Conservation (phyloP, 23 tunicate species). For the Corella eumyota region DNA sequence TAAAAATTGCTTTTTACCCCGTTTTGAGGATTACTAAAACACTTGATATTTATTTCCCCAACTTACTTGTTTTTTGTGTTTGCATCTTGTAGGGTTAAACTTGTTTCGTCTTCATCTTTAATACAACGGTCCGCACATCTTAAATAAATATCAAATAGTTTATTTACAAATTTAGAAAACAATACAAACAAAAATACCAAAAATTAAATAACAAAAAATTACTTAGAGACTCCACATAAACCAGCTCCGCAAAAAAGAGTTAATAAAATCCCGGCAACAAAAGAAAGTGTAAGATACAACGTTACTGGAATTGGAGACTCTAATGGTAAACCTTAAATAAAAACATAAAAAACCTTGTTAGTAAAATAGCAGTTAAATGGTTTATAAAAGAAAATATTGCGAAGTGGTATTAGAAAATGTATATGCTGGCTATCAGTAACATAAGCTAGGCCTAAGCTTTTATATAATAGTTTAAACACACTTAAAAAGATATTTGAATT, state of each 20-base stretch:
- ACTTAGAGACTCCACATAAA: constrained; percentile 27
- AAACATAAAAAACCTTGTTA: background rate
- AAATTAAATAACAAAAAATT: too few relatives aligned
- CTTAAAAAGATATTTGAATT: too few relatives aligned
- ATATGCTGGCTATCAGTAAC: background rate
- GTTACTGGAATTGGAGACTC: constrained; percentile 54
- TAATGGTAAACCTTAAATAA: constrained; percentile 28
- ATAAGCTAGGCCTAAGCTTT: background rate
- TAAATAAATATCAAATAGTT: too few relatives aligned
- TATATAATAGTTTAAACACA: background rate
- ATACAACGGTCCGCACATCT: too few relatives aligned
- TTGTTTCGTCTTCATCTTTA: too few relatives aligned
- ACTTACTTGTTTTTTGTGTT: too few relatives aligned
- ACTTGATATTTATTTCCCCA: too few relatives aligned
- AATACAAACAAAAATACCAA: too few relatives aligned
- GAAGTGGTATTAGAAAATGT: background rate
- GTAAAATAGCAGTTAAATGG: background rate
- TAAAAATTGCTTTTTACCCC: too few relatives aligned
- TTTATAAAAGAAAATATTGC: background rate
- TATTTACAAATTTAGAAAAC: too few relatives aligned
- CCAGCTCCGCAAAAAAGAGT: constrained; percentile 33
- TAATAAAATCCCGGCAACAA: constrained; percentile 39
- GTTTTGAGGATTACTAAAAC: too few relatives aligned
- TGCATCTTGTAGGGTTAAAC: too few relatives aligned
- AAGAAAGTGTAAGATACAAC: constrained; percentile 38